Conservation (phyloP, 2,888 invertebrate genomes). For the Heliothis peltigera region DNA sequence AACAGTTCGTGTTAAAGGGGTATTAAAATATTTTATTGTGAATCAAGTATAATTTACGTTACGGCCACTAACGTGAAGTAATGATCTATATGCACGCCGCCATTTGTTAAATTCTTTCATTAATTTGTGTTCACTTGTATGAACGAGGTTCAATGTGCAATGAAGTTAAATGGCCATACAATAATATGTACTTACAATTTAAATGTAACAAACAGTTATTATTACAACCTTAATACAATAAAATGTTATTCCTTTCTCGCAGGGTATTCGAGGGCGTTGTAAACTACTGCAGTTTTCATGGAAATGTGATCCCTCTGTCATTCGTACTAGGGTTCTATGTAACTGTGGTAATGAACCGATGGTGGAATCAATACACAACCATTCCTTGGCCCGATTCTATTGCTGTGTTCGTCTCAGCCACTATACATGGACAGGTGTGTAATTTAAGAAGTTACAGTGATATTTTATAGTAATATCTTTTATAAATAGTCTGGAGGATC, state of each 20-base stretch:
- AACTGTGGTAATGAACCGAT: slow-evolving; percentile 96
- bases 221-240: neutral
- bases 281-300: slow-evolving; percentile 95
- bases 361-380: slow-evolving; percentile 96
- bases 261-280: slow-evolving; percentile 95
- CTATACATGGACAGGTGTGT: slow-evolving; percentile 94
- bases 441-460: slow-evolving; percentile 20
- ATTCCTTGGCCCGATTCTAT: slow-evolving; percentile 97
- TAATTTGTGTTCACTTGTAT: slow-evolving; percentile 34
- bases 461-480: no score
- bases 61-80: slow-evolving; percentile 13
- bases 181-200: neutral
- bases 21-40: slow-evolving; percentile 36
- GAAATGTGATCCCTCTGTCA: slow-evolving; percentile 96
- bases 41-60: slow-evolving; percentile 33
- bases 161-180: slow-evolving; percentile 9
- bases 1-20: slow-evolving; percentile 41
- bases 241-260: slow-evolving; percentile 63
- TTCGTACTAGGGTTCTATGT: slow-evolving; percentile 99
- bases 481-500: no score
- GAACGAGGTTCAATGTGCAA: slow-evolving; percentile 19
- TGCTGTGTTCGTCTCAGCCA: slow-evolving; percentile 96
- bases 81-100: slow-evolving; percentile 38
- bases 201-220: neutral
- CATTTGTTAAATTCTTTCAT: slow-evolving; percentile 24